Percentiles rank a stretch among this genome's conserved stretches.
These are phyloP conservation scores for Tipula confusa DNA, from an alignment of 2,888 invertebrate species.

Conservation along the genomic window DNA sequence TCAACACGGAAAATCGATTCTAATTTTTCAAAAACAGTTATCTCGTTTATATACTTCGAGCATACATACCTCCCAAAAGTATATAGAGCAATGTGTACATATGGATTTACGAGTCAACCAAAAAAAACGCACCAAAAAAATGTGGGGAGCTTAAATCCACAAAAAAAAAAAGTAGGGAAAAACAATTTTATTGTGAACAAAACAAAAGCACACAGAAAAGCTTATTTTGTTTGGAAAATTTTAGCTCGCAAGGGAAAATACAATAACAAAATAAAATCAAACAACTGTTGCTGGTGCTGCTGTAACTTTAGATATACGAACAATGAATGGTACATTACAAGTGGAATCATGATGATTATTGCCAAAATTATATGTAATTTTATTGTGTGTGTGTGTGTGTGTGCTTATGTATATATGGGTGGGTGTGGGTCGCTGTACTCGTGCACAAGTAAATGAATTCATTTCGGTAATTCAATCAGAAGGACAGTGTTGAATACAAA, in stretches of 20 bases:
- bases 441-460: not conserved
- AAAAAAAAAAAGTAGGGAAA: not conserved
- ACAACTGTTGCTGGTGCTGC: not conserved
- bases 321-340: not conserved
- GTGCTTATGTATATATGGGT: too few relatives aligned
- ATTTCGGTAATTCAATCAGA: not conserved
- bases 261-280: not conserved
- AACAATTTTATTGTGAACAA: not conserved
- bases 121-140: not conserved
- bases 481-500: not conserved
- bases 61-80: not conserved
- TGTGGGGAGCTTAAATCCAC: not conserved
- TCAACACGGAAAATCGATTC: not conserved
- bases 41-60: too few relatives aligned
- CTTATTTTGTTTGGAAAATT: not conserved
- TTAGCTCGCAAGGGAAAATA: not conserved
- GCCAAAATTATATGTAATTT: not conserved
- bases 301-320: not conserved
- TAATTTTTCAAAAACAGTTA: not conserved
- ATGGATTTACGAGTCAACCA: not conserved
- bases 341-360: not conserved
- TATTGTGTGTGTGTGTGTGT: not conserved
- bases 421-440: too few relatives aligned
- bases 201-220: not conserved
- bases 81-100: not conserved